Evolutionary conservation across 2,888 invertebrate genomes (phyloP).

Genomic region (Aricia artaxerxes): DNA sequence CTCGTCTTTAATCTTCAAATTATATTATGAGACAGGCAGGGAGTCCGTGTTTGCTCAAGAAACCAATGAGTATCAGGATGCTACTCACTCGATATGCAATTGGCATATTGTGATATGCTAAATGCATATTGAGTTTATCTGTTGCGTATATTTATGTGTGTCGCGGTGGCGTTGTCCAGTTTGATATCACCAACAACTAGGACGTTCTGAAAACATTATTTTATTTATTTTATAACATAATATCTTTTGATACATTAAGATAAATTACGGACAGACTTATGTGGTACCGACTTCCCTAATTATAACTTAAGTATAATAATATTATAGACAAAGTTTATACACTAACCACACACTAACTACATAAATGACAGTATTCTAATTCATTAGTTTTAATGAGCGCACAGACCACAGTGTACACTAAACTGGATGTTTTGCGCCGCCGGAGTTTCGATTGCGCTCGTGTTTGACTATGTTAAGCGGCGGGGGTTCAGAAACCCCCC

Average conservation of each 20-base stretch:
- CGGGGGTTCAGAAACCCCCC: not conserved
- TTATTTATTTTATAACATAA: no score
- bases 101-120: slow-evolving; percentile 27
- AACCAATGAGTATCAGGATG: slow-evolving; percentile 47
- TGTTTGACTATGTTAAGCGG: slow-evolving; percentile 15
- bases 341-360: not conserved
- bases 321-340: not conserved
- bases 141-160: slow-evolving; percentile 35
- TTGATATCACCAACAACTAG: slow-evolving; percentile 29
- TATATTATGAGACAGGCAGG: not conserved
- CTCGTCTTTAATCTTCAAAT: no score
- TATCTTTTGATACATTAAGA: not conserved
- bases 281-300: not conserved
- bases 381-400: not conserved
- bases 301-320: not conserved
- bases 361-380: slow-evolving; percentile 12
- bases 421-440: slow-evolving; percentile 3
- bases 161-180: slow-evolving; percentile 38
- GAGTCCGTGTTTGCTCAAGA: slow-evolving; percentile 56
- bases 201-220: no score
- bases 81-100: slow-evolving; percentile 44
- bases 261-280: not conserved
- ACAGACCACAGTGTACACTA: not conserved
- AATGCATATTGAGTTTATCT: slow-evolving; percentile 33
- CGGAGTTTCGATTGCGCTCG: not conserved